A percentile compares a stretch with the other conserved stretches of the same genome.
Conservation (phyloP, 2,113 vertebrate species). For the Scomber japonicus region DNA sequence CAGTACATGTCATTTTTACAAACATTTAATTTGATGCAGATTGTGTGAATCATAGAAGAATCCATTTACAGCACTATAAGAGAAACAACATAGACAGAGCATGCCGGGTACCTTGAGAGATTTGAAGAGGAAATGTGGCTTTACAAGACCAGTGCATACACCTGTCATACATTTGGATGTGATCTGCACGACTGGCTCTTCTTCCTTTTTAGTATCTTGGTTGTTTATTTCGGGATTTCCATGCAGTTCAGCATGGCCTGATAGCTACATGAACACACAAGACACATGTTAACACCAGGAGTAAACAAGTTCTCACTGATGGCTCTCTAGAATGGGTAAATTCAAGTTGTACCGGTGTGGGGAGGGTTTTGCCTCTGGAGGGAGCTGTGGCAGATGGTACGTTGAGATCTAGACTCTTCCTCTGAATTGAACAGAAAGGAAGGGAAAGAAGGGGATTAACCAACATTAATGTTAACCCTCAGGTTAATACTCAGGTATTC, state of each 20-base stretch:
- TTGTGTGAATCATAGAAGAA: not conserved
- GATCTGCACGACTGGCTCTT: constrained; percentile 42
- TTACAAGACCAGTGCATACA: constrained; percentile 43
- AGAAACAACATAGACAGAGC: constrained; percentile 30
- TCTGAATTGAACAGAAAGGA: constrained; percentile 90
- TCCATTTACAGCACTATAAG: not conserved
- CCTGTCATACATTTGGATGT: constrained; percentile 44
- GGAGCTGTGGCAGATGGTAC: constrained; percentile 89
- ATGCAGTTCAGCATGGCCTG: constrained; percentile 42
- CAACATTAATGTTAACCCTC: constrained; percentile 56
- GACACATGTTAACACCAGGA: constrained; percentile 63
- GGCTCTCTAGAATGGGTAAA: constrained; percentile 75
- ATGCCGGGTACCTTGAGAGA: constrained; percentile 46
- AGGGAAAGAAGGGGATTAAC: constrained; percentile 76
- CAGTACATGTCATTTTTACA: not conserved
- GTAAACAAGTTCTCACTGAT: constrained; percentile 54
- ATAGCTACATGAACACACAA: constrained; percentile 43
- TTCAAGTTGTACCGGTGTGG: constrained; percentile 92
- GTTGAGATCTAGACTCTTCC: constrained; percentile 94
- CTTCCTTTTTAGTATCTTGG: constrained; percentile 31
- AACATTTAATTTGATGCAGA: not conserved
- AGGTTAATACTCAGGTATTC: constrained; percentile 13
- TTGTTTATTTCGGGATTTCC: constrained; percentile 35
- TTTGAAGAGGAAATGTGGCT: constrained; percentile 46
- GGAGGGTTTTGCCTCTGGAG: constrained; percentile 96